Evolutionary conservation across 2,888 invertebrate genomes (phyloP).

Genomic region (Hirtodrosophila histrioides): DNA sequence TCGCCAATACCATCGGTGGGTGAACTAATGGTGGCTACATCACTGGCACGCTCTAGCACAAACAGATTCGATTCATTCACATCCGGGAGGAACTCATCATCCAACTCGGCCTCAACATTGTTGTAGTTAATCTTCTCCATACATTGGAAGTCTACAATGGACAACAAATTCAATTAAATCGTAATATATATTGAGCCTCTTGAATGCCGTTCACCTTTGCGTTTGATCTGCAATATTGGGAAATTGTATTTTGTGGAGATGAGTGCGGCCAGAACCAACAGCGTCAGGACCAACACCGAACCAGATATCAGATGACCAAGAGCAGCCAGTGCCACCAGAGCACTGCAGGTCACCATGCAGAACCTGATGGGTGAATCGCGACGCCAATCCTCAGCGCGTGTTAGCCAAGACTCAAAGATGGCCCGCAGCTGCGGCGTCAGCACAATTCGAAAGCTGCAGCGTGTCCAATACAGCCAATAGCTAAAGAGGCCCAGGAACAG

Average conservation of each 20-base stretch:
- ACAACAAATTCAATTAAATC: not conserved
- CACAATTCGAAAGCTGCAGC: constrained; percentile 76
- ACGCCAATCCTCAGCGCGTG: constrained; percentile 66
- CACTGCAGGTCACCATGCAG: constrained; percentile 65
- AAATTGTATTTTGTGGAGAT: constrained; percentile 82
- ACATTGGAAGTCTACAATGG: constrained; percentile 69
- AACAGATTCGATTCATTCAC: constrained; percentile 81
- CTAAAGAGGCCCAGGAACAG: constrained; percentile 76
- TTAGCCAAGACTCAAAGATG: constrained; percentile 57
- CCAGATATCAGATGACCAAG: constrained; percentile 82
- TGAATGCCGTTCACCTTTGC: constrained; percentile 64
- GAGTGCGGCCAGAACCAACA: constrained; percentile 76
- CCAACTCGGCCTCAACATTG: constrained; percentile 73
- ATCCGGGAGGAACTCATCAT: constrained; percentile 84
- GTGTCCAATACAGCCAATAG: constrained; percentile 81
- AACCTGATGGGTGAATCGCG: constrained; percentile 78
- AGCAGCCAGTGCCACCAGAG: constrained; percentile 74
- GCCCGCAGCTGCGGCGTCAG: constrained; percentile 76
- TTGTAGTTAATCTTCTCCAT: constrained; percentile 69
- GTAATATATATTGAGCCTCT: not conserved
- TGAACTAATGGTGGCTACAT: constrained; percentile 77
- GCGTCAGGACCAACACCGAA: constrained; percentile 76
- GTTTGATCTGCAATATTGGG: constrained; percentile 78
- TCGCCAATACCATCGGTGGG: constrained; percentile 53
- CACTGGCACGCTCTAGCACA: constrained; percentile 82